Conservation (phyloP, 2,888 invertebrate genomes). For the Phalangium opilio region DNA sequence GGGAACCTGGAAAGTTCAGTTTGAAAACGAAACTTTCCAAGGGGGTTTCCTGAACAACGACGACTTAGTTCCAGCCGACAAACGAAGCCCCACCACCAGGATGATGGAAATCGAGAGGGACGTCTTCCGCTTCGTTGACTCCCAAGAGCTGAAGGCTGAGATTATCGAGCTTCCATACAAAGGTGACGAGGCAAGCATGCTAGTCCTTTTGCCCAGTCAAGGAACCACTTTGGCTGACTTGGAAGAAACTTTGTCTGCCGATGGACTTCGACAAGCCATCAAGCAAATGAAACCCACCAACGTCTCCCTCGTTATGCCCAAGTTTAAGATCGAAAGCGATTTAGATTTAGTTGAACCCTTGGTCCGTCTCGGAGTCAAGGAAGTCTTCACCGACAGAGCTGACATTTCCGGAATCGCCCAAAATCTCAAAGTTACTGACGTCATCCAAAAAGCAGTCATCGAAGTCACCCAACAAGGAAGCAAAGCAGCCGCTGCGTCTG, state of each 20-base stretch:
- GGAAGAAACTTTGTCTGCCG: neutral
- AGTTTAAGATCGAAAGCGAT: neutral
- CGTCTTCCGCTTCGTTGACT: too few species aligned
- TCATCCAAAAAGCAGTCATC: neutral
- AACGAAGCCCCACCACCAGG: too few species aligned
- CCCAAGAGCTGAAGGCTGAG: neutral
- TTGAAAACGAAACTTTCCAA: too few species aligned
- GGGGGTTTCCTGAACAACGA: too few species aligned
- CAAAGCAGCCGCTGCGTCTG: neutral
- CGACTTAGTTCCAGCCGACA: too few species aligned
- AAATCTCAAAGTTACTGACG: neutral
- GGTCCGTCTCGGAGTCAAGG: neutral
- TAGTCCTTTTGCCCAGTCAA: slow-evolving; percentile 1
- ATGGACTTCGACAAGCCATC: neutral
- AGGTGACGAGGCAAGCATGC: slow-evolving; percentile 3
- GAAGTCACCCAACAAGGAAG: neutral
- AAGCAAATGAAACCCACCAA: neutral
- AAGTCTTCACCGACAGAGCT: neutral
- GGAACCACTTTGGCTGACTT: neutral
- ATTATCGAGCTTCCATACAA: slow-evolving; percentile 3
- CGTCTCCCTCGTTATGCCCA: neutral
- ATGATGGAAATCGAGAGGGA: too few species aligned
- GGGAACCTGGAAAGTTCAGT: slow-evolving; percentile 2
- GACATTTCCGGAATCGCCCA: neutral
- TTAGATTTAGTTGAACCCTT: neutral